Conservation (phyloP, 2,113 vertebrate species). For the Gnathonemus echidnorhynchus region DNA sequence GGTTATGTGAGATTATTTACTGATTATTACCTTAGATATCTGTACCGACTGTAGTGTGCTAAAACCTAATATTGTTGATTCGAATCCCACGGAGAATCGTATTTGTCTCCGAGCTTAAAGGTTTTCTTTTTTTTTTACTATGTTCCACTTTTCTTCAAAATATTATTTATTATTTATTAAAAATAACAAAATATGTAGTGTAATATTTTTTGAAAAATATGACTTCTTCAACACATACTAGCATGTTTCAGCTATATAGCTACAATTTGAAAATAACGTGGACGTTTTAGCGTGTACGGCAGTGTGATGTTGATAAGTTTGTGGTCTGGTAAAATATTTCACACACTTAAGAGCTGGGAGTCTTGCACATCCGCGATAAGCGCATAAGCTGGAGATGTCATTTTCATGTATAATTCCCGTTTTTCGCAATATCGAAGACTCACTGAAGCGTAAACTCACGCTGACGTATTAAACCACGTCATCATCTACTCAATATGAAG, state of each 20-base stretch:
- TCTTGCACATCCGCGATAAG: neutral
- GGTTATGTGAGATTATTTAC: neutral
- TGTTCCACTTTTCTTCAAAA: neutral
- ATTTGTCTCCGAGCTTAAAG: neutral
- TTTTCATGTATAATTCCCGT: neutral
- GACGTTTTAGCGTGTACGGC: neutral
- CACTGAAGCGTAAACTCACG: neutral
- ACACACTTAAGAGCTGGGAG: neutral
- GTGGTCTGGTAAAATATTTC: neutral
- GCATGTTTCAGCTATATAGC: neutral
- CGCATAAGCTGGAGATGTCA: neutral
- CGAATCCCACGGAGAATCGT: neutral
- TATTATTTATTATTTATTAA: neutral
- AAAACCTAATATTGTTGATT: neutral
- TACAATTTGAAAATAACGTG: neutral
- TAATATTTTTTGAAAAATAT: neutral
- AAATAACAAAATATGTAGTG: neutral
- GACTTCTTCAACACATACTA: neutral
- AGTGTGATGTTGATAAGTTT: neutral
- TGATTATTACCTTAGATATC: neutral
- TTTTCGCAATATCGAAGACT: neutral
- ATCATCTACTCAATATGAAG: neutral
- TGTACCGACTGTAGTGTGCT: neutral
- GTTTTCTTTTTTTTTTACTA: neutral
- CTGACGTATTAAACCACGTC: neutral